Percentiles rank a stretch among this genome's conserved stretches.
These are phyloP conservation scores for Asarcornis scutulata DNA, from an alignment of 2,113 vertebrate genomes.

Conservation along the genomic window DNA sequence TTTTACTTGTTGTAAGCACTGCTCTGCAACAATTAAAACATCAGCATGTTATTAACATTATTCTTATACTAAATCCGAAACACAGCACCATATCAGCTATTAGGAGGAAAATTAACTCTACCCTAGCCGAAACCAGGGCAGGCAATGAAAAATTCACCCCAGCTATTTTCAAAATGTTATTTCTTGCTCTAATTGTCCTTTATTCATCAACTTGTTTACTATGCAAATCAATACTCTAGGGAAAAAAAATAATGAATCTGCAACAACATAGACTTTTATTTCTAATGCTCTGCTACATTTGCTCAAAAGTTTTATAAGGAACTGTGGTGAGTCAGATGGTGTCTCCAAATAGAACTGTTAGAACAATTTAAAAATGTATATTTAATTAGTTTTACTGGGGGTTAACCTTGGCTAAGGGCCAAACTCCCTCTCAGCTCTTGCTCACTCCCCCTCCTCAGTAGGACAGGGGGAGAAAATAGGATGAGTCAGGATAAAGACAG, in stretches of 20 bases:
- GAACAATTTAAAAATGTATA: not conserved
- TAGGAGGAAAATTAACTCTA: no score
- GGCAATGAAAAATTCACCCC: not conserved
- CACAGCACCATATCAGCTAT: no score
- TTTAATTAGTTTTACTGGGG: not conserved
- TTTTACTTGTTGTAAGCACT: no score
- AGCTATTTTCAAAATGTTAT: not conserved
- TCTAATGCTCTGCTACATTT: not conserved
- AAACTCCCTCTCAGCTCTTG: not conserved
- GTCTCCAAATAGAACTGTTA: not conserved
- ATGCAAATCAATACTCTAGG: not conserved
- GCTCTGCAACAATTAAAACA: no score
- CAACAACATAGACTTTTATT: not conserved
- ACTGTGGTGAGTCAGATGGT: not conserved
- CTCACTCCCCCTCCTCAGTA: not conserved
- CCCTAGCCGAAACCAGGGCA: no score
- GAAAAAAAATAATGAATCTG: not conserved
- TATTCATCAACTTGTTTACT: not conserved
- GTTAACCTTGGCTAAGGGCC: not conserved
- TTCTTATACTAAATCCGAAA: no score
- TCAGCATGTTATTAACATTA: no score
- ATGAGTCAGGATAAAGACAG: not conserved
- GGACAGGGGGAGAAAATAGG: not conserved
- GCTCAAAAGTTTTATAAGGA: not conserved
- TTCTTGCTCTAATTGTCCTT: not conserved